Conservation (phyloP, 2,797 vertebrate genomes). For the Cynopterus sphinx region DNA sequence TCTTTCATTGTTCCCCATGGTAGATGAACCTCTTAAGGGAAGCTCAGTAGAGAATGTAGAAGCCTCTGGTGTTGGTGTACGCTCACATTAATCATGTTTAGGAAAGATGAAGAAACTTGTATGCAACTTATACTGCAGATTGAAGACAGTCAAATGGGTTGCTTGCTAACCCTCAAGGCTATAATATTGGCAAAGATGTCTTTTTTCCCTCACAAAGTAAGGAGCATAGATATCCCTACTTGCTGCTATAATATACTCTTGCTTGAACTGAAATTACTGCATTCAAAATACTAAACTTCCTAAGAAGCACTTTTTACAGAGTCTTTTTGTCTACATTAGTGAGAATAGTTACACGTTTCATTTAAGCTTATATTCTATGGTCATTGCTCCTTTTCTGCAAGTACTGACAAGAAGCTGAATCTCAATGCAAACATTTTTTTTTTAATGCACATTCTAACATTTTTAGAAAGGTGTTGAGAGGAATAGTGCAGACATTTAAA, state of each 20-base stretch:
- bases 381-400: neutral
- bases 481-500: neutral
- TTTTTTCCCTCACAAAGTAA: neutral
- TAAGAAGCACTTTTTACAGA: neutral
- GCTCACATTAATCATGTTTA: conserved; percentile 38
- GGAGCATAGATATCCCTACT: neutral
- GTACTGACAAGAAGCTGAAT: neutral
- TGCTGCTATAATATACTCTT: neutral
- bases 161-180: neutral
- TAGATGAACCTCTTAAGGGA: conserved; percentile 41
- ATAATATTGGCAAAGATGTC: neutral
- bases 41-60: conserved; percentile 17
- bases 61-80: neutral
- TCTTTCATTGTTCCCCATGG: conserved; percentile 57
- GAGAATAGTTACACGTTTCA: neutral
- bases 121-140: neutral
- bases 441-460: neutral
- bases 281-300: neutral
- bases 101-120: conserved; percentile 24
- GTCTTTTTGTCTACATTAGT: neutral
- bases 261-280: neutral
- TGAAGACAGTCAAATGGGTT: neutral
- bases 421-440: neutral
- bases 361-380: neutral
- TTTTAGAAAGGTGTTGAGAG: neutral